Percentiles rank a stretch among this genome's conserved stretches.
These are phyloP conservation scores for Anarhynchus alexandrinus DNA, from an alignment of 2,113 vertebrate genomes.

Conservation along the genomic window DNA sequence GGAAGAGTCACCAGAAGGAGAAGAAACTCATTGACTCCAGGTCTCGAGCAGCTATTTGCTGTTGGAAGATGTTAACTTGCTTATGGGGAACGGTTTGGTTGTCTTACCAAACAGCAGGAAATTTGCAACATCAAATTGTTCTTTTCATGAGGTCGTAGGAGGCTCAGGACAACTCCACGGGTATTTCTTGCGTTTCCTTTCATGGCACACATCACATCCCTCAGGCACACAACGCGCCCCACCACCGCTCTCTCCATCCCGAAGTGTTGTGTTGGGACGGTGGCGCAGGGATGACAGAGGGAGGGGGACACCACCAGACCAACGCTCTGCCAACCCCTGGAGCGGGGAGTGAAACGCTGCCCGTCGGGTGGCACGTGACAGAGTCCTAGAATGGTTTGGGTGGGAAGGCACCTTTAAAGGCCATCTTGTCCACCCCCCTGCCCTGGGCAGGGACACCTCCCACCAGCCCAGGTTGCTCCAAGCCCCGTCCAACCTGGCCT, in stretches of 20 bases:
- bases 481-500: no score
- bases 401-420: no score
- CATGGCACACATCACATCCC: fast-evolving
- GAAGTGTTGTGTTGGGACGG: background rate
- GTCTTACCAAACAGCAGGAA: background rate
- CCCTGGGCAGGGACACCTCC: no score
- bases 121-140: background rate
- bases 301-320: background rate
- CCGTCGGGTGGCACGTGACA: background rate
- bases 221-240: background rate
- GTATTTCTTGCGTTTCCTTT: background rate
- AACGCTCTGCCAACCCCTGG: fast-evolving
- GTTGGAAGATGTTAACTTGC: fast-evolving
- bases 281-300: background rate
- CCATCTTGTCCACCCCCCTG: no score
- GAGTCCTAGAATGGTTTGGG: no score
- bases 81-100: background rate
- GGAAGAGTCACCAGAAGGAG: background rate
- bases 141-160: background rate
- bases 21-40: background rate
- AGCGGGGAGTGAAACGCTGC: background rate
- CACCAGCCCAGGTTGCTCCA: no score
- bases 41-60: background rate
- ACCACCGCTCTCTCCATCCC: background rate
- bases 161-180: background rate